A percentile compares a stretch with the other conserved stretches of the same genome.
Conservation (phyloP, 2,888 invertebrate species). For the Hypomecis punctinalis region DNA sequence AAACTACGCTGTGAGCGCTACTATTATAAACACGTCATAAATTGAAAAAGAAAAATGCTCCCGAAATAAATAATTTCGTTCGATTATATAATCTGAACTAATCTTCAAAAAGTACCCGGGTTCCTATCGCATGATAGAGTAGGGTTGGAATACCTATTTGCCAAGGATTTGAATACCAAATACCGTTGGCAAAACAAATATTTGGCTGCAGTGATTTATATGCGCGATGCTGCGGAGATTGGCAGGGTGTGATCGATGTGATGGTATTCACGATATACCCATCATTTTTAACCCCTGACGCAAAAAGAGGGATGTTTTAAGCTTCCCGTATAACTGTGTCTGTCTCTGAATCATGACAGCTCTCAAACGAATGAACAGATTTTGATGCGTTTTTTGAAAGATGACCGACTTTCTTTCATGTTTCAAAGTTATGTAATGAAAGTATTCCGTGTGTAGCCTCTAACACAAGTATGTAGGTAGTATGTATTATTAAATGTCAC, state of each 20-base stretch:
- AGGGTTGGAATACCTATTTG: slow-evolving; percentile 50
- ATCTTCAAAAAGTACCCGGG: slow-evolving; percentile 10
- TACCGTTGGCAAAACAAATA: slow-evolving; percentile 65
- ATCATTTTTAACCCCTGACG: background rate
- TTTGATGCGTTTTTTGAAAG: too few species aligned
- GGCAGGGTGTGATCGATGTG: slow-evolving; percentile 31
- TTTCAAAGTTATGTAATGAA: too few species aligned
- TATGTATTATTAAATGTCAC: too few species aligned
- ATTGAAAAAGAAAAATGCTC: too few species aligned
- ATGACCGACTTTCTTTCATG: too few species aligned
- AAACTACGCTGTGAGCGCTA: too few species aligned
- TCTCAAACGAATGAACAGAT: too few species aligned
- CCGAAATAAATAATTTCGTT: background rate
- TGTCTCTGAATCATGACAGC: too few species aligned
- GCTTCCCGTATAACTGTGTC: too few species aligned
- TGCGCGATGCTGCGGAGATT: slow-evolving; percentile 36
- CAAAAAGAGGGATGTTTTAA: background rate
- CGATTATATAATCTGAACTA: slow-evolving; percentile 12
- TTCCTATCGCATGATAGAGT: slow-evolving; percentile 21
- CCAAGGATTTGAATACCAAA: slow-evolving; percentile 65
- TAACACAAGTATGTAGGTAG: too few species aligned
- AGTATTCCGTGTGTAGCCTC: too few species aligned
- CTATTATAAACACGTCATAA: too few species aligned
- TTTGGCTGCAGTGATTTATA: slow-evolving; percentile 51
- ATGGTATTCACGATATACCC: background rate